phyloP scores from a whole-genome alignment of 2,888 invertebrate genomes.

The Notodonta ziczac region DNA sequence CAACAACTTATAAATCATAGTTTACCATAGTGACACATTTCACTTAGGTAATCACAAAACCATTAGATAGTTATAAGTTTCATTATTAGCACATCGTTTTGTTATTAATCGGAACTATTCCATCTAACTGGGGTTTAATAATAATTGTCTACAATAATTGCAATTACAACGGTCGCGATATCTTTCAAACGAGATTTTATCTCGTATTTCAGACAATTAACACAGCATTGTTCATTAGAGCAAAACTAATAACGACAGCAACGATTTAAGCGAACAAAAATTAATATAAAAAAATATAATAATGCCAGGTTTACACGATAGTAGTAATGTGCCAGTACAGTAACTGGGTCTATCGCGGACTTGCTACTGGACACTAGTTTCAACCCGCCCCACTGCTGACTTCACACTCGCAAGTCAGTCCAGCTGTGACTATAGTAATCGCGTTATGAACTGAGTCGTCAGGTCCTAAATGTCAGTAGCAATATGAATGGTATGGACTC shows the following conservation, averaged over 20 bases:
- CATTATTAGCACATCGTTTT: not conserved
- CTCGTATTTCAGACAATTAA: not conserved
- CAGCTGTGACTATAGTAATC: too few relatives aligned
- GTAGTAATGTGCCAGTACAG: too few relatives aligned
- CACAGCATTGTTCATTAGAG: conserved; percentile 4
- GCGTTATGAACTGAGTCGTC: too few relatives aligned
- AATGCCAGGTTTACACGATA: too few relatives aligned
- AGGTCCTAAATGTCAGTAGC: too few relatives aligned
- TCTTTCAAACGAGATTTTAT: conserved; percentile 5
- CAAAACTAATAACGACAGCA: conserved; percentile 10
- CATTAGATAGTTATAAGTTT: conserved; percentile 4
- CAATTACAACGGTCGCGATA: not conserved
- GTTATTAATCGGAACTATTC: conserved; percentile 2
- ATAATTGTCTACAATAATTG: not conserved
- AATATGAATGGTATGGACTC: too few relatives aligned
- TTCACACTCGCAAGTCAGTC: too few relatives aligned
- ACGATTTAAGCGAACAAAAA: conserved; percentile 15
- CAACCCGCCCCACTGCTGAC: too few relatives aligned
- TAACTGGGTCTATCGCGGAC: too few relatives aligned
- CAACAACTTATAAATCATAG: too few relatives aligned
- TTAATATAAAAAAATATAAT: conserved; percentile 27
- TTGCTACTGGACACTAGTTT: too few relatives aligned
- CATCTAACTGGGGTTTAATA: not conserved
- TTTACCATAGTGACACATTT: not conserved
- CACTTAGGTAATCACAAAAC: not conserved